Percentiles rank a stretch among this genome's conserved stretches.
Conservation (phyloP, 2,113 vertebrate species). For the Alexandromys fortis region DNA sequence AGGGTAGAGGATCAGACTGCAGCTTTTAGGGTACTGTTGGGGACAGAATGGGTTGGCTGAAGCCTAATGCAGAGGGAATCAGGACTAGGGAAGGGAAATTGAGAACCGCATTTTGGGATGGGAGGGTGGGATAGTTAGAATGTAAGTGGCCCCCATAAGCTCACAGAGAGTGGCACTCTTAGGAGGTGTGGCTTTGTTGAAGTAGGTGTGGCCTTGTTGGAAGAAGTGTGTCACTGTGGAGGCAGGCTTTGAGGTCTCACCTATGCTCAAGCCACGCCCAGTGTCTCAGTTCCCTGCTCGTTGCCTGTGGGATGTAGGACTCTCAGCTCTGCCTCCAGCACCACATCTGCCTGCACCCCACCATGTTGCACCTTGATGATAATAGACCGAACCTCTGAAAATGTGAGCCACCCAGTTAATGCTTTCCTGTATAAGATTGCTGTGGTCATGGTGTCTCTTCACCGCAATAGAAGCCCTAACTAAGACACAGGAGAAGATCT, state of each 20-base stretch:
- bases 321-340: background rate
- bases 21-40: background rate
- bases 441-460: background rate
- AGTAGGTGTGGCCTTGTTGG: background rate
- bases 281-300: background rate
- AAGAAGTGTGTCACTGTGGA: background rate
- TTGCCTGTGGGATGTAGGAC: background rate
- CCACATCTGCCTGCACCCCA: background rate
- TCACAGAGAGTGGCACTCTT: background rate
- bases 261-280: background rate
- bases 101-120: background rate
- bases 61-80: background rate
- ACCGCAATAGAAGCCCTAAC: background rate
- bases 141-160: background rate
- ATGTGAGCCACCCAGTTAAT: background rate
- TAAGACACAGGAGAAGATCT: background rate
- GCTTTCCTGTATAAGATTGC: background rate
- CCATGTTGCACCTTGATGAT: background rate
- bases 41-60: background rate
- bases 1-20: background rate
- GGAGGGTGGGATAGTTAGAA: background rate
- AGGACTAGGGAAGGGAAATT: background rate
- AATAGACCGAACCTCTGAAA: background rate
- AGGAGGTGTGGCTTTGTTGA: background rate
- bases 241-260: background rate